phyloP scores from a whole-genome alignment of 2,888 invertebrate genomes.

The Synergus gifuensis region DNA sequence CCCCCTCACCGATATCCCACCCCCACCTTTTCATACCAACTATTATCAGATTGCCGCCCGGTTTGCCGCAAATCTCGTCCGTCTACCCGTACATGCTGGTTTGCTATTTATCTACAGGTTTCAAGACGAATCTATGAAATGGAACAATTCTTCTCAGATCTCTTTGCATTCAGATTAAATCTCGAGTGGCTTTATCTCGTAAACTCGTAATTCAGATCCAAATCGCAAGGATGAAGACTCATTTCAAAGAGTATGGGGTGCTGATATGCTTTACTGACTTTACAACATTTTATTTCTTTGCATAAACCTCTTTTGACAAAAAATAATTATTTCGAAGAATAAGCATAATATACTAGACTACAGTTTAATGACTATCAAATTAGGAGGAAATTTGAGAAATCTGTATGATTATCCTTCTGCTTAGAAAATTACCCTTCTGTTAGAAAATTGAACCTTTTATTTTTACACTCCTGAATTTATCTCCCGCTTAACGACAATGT shows the following conservation, averaged over 20 bases:
- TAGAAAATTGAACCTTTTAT: neutral
- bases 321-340: no score
- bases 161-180: conserved; percentile 56
- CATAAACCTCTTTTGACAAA: no score
- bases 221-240: conserved; percentile 9
- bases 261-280: neutral
- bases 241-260: neutral
- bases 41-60: conserved; percentile 67
- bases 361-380: no score
- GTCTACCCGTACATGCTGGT: conserved; percentile 61
- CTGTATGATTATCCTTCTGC: neutral
- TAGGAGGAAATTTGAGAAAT: neutral
- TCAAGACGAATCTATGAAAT: conserved; percentile 65
- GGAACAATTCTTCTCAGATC: conserved; percentile 62
- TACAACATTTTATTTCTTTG: neutral
- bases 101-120: conserved; percentile 66
- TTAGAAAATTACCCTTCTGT: neutral
- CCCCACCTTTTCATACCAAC: conserved; percentile 47
- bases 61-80: conserved; percentile 68
- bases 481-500: neutral
- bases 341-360: no score
- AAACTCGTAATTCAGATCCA: conserved; percentile 27
- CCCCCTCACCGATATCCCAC: conserved; percentile 46
- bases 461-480: neutral
- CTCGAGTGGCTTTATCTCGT: conserved; percentile 2